A percentile compares a stretch with the other conserved stretches of the same genome.
Evolutionary conservation across 2,113 vertebrate genomes (phyloP).

Genomic region (Regulus satrapa): DNA sequence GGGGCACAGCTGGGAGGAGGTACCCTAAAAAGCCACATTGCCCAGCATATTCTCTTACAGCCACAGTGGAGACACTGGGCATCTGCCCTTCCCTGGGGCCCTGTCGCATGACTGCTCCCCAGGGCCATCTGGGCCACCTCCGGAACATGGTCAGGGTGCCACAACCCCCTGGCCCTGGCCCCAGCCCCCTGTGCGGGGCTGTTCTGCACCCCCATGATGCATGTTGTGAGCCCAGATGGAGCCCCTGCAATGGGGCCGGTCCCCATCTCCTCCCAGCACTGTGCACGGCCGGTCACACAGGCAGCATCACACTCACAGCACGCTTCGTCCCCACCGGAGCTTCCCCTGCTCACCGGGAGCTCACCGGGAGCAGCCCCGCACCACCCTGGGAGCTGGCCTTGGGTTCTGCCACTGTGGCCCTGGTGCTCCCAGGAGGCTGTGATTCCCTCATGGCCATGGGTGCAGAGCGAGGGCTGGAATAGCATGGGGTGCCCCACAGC

Average conservation of each 20-base stretch:
- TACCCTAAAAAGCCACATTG: neutral
- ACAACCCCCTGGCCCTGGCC: neutral
- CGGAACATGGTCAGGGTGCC: neutral
- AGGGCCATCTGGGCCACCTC: neutral
- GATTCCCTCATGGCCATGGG: rapidly evolving
- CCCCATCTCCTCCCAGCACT: neutral
- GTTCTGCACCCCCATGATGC: neutral
- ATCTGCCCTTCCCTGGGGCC: neutral
- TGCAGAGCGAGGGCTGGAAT: rapidly evolving
- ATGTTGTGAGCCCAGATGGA: neutral
- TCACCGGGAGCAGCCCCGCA: rapidly evolving
- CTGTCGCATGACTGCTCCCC: rapidly evolving
- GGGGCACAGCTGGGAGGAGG: too few species aligned
- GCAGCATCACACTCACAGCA: rapidly evolving
- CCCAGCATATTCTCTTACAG: neutral
- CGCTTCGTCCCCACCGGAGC: neutral
- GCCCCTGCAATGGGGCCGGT: neutral
- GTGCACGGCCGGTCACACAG: rapidly evolving
- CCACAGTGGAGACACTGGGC: neutral
- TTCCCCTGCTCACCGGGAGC: rapidly evolving
- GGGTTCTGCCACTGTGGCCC: rapidly evolving
- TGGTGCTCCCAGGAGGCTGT: neutral
- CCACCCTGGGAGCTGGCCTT: rapidly evolving
- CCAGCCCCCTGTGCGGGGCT: neutral
- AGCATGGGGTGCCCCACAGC: rapidly evolving